These are phyloP conservation scores for Candidula unifasciata DNA, from an alignment of 2,888 invertebrate genomes.

Conservation along the genomic window DNA sequence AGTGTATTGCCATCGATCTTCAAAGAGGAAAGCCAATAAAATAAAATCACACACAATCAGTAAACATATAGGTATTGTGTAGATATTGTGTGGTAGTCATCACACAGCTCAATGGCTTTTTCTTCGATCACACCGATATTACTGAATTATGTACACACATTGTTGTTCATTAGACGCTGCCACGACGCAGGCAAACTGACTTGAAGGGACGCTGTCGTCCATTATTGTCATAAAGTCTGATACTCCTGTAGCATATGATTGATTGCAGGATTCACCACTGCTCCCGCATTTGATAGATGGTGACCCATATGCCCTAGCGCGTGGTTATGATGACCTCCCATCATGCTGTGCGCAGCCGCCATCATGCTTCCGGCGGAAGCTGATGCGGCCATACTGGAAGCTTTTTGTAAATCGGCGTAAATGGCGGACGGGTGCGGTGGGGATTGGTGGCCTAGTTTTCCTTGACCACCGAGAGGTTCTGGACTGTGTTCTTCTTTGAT, in stretches of 20 bases:
- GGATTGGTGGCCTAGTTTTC: conserved; percentile 67
- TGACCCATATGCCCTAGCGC: conserved; percentile 38
- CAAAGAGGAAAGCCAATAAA: too few relatives aligned
- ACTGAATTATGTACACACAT: too few relatives aligned
- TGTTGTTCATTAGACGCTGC: neutral
- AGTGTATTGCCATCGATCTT: too few relatives aligned
- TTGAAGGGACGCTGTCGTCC: neutral
- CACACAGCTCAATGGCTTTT: too few relatives aligned
- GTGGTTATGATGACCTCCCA: conserved; percentile 36
- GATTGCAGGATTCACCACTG: conserved; percentile 10
- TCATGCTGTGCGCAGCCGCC: conserved; percentile 45
- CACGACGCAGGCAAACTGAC: neutral
- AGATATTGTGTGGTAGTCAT: too few relatives aligned
- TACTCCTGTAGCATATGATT: conserved; percentile 52
- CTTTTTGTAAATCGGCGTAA: conserved; percentile 69
- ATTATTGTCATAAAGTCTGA: conserved; percentile 53
- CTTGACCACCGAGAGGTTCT: conserved; percentile 65
- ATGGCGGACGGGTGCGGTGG: conserved; percentile 59
- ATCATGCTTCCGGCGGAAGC: conserved; percentile 47
- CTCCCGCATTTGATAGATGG: conserved; percentile 40
- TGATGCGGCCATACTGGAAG: conserved; percentile 51
- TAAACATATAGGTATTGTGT: too few relatives aligned
- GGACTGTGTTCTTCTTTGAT: conserved; percentile 69
- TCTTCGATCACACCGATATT: too few relatives aligned
- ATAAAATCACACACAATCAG: too few relatives aligned